Conservation (phyloP, 2,113 vertebrate species). For the Fregata magnificens region DNA sequence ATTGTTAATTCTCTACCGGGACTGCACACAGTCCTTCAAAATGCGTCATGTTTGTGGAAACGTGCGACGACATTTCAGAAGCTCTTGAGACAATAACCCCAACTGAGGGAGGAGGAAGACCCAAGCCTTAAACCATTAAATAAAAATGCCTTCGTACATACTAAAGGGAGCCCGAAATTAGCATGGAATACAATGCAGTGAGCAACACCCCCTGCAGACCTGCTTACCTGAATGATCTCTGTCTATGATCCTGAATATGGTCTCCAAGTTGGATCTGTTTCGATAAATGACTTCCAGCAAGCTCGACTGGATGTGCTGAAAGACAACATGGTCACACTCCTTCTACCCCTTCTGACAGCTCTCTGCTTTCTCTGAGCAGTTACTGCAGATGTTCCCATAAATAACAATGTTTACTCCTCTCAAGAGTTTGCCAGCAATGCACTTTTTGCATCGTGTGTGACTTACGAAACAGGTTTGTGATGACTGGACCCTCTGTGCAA, state of each 20-base stretch:
- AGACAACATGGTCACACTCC: neutral
- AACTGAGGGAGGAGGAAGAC: neutral
- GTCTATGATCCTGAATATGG: constrained; percentile 93
- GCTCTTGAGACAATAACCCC: neutral
- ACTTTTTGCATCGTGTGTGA: neutral
- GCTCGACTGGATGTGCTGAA: constrained; percentile 87
- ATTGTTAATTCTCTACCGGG: neutral
- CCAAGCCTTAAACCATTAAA: neutral
- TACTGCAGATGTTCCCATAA: neutral
- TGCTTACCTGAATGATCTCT: constrained; percentile 89
- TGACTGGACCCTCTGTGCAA: no score
- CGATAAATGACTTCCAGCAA: constrained; percentile 91
- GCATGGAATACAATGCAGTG: neutral
- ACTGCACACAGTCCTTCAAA: neutral
- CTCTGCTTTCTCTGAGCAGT: neutral
- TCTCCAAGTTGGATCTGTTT: constrained; percentile 91
- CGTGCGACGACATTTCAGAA: neutral
- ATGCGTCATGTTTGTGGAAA: neutral
- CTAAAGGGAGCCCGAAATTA: neutral
- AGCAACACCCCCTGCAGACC: no score
- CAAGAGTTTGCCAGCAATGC: neutral
- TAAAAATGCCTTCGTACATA: neutral
- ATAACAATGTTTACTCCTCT: neutral
- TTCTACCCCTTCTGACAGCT: neutral
- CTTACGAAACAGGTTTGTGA: no score